These are phyloP conservation scores for Labeo catla DNA, from an alignment of 2,113 vertebrate genomes.

Conservation along the genomic window DNA sequence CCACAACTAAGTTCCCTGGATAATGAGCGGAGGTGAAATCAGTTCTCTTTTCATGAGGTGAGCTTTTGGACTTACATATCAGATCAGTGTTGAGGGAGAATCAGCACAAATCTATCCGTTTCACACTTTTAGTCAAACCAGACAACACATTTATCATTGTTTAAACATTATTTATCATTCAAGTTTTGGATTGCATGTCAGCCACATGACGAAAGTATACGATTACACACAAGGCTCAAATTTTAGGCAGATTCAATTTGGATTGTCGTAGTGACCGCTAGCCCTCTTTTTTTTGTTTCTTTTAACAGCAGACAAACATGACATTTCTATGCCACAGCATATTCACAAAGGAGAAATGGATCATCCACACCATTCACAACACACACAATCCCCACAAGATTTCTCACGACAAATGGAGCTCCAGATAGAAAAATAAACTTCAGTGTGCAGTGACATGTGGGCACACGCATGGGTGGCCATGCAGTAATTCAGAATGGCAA, in stretches of 20 bases:
- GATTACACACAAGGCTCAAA: conserved; percentile 69
- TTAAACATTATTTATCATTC: conserved; percentile 29
- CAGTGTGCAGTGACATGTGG: conserved; percentile 16
- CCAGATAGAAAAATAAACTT: not conserved
- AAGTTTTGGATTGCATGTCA: conserved; percentile 16
- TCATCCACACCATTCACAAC: conserved; percentile 52
- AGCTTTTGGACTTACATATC: conserved; percentile 75
- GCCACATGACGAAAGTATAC: conserved; percentile 65
- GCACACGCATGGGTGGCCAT: conserved; percentile 25
- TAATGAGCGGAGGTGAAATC: conserved; percentile 48
- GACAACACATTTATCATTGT: not conserved
- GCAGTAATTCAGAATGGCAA: conserved; percentile 14
- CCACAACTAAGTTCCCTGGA: conserved; percentile 47
- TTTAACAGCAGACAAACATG: conserved; percentile 64
- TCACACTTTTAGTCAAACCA: not conserved
- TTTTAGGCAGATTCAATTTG: conserved; percentile 69
- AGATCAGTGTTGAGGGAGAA: conserved; percentile 34
- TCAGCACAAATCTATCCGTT: conserved; percentile 19
- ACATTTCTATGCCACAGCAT: conserved; percentile 69
- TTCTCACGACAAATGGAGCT: conserved; percentile 10
- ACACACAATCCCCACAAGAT: conserved; percentile 28
- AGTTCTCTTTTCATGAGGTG: conserved; percentile 58
- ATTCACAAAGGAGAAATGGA: conserved; percentile 76
- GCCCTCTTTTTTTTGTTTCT: conserved; percentile 66
- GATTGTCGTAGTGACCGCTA: conserved; percentile 74